phyloP scores from a whole-genome alignment of 2,113 vertebrate species.

The Craseonycteris thonglongyai region DNA sequence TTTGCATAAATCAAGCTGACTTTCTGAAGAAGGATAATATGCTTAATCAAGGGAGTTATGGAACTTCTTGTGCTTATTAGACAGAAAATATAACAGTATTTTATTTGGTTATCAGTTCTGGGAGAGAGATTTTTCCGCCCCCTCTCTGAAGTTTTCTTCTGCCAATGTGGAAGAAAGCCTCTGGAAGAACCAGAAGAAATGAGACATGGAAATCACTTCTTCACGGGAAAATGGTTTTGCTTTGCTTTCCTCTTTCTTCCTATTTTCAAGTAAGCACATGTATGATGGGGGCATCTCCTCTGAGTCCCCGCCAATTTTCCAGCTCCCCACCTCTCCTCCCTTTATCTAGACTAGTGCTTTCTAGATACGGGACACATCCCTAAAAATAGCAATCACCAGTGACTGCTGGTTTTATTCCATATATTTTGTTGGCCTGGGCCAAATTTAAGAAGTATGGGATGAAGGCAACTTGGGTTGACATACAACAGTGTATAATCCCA shows the following conservation, averaged over 20 bases:
- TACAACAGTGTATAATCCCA: background rate
- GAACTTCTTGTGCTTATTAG: slow-evolving; percentile 96
- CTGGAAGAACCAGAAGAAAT: slow-evolving; percentile 17
- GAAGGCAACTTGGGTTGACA: background rate
- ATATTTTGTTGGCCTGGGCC: background rate
- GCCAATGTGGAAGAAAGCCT: slow-evolving; percentile 75
- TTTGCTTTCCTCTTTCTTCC: slow-evolving; percentile 23
- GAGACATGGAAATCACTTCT: slow-evolving; percentile 14
- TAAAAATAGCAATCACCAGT: background rate
- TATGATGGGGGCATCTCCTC: slow-evolving; percentile 2
- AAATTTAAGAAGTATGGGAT: slow-evolving; percentile 39
- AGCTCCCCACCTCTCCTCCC: background rate
- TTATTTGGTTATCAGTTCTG: slow-evolving; percentile 90
- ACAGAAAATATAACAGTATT: slow-evolving; percentile 93
- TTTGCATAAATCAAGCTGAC: slow-evolving; percentile 91
- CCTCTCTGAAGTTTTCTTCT: slow-evolving; percentile 71
- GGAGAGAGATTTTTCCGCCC: slow-evolving; percentile 64
- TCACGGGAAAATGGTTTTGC: background rate
- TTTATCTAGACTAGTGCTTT: slow-evolving; percentile 45
- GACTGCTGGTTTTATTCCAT: background rate
- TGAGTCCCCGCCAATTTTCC: background rate
- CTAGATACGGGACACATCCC: background rate
- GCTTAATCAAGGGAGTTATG: slow-evolving; percentile 91
- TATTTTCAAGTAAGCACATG: background rate
- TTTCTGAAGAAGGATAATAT: slow-evolving; percentile 89